Percentiles rank a stretch among this genome's conserved stretches.
Conservation (phyloP, 2,888 invertebrate genomes). For the Eulithis prunata region DNA sequence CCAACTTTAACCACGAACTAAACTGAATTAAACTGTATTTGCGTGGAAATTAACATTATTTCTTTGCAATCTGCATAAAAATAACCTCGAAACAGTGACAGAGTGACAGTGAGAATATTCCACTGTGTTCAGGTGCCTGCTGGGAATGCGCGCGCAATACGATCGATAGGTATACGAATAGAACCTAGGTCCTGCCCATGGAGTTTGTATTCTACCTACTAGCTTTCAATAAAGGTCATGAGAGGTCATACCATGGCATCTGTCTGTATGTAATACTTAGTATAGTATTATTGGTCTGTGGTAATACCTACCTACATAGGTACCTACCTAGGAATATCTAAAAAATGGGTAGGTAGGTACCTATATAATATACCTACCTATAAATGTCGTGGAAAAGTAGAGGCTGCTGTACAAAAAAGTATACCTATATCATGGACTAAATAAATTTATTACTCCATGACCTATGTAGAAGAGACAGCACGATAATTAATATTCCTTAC, state of each 20-base stretch:
- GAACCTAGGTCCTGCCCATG: constrained; percentile 25
- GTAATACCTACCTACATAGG: too few species aligned
- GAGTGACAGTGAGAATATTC: constrained; percentile 55
- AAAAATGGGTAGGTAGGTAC: too few species aligned
- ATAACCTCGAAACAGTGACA: constrained; percentile 54
- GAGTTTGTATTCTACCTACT: constrained; percentile 11
- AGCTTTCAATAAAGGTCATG: constrained; percentile 4
- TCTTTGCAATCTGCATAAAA: constrained; percentile 27
- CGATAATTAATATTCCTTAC: neutral
- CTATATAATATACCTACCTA: too few species aligned
- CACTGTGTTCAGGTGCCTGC: constrained; percentile 47
- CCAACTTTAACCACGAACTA: neutral
- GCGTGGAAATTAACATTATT: constrained; percentile 5
- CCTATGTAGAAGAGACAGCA: too few species aligned
- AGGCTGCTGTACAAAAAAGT: too few species aligned
- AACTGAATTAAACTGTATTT: neutral
- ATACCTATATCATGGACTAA: too few species aligned
- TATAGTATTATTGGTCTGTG: too few species aligned
- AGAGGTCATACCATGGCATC: neutral
- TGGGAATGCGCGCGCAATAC: constrained; percentile 71
- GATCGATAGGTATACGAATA: constrained; percentile 61
- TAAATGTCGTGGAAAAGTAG: too few species aligned
- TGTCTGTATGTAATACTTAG: too few species aligned
- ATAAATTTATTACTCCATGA: too few species aligned
- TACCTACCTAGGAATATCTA: too few species aligned